These are phyloP conservation scores for Xiphophorus hellerii DNA, from an alignment of 2,113 vertebrate species.

Conservation along the genomic window DNA sequence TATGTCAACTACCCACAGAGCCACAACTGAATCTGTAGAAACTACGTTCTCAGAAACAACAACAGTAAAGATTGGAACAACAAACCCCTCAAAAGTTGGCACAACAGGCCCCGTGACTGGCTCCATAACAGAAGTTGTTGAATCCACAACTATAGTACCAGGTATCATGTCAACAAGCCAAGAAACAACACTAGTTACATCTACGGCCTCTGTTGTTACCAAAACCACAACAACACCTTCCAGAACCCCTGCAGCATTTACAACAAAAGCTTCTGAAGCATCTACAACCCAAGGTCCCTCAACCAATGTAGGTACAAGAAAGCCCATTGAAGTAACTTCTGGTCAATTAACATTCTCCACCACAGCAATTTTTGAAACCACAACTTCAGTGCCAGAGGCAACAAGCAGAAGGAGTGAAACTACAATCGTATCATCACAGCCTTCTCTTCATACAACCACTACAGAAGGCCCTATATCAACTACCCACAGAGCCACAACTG, in stretches of 20 bases:
- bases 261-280: neutral
- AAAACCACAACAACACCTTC: neutral
- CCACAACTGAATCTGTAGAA: too few species aligned
- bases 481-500: too few species aligned
- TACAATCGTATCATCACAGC: conserved; percentile 15
- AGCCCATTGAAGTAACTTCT: neutral
- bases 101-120: conserved; percentile 9
- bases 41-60: neutral
- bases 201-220: neutral
- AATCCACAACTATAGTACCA: neutral
- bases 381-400: neutral
- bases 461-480: neutral
- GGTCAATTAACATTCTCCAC: conserved; percentile 14
- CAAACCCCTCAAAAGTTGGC: neutral
- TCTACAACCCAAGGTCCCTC: neutral
- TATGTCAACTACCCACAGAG: too few species aligned
- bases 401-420: conserved; percentile 3
- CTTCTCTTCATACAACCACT: neutral
- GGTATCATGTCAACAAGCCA: neutral
- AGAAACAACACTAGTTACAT: conserved; percentile 8
- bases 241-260: neutral
- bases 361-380: neutral
- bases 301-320: neutral
- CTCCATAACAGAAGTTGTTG: conserved; percentile 13
- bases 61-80: neutral